Base-by-base conservation (phyloP, 23 tunicate species). In the Trididemnum nubilum region DNA sequence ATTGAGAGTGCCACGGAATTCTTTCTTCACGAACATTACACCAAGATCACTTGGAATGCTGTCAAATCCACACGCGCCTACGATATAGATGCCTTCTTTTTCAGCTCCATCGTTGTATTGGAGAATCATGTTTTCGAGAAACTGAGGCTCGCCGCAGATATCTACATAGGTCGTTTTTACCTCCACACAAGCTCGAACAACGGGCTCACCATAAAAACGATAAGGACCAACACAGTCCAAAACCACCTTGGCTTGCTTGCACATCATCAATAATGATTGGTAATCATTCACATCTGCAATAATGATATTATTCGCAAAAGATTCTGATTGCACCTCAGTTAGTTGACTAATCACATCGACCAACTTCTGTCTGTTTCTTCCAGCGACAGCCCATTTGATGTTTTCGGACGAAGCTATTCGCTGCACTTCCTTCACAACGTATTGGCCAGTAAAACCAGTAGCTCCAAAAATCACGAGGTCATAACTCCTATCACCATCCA, bases 21-120 rank as follows among this genome's bases (percentile, higher is more conserved):
- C 63, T 24, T 80, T 71, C 77, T 86, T 72, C 1, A 86, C 81
- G 58, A 33, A 95, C 22, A 73, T 58, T 30, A 86, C 85, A 29
- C 99, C 99, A 50, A 95, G 51, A 22, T 95, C 99, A 86, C 89
- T 85, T 60, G 99, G 99, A 21, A 95, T 74, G 60, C 88, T 72
- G 57, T 95, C 99, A 67, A 95, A 95, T 23, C 99, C 99, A 86
- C 99, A 95, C 3, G 96, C 92, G 2, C 87, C 87, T 54, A 95
- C 83, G 24, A 95, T 83, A 28, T 79, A 72, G 0, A 86, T 59
- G 12, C 92, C 96, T 44, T 51, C 69, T 73, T 72, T 34, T 44
- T 75, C 33, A 1, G 99, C 99, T 26, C 64, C 81, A 21, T 95
- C 99, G 67, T 90, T 77, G 61, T 95, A 95, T 49, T 89, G 87